These are phyloP conservation scores for Ophioderma brevispina DNA, from an alignment of 35 echinoderm and acorn worm genomes.

Conservation along the genomic window DNA sequence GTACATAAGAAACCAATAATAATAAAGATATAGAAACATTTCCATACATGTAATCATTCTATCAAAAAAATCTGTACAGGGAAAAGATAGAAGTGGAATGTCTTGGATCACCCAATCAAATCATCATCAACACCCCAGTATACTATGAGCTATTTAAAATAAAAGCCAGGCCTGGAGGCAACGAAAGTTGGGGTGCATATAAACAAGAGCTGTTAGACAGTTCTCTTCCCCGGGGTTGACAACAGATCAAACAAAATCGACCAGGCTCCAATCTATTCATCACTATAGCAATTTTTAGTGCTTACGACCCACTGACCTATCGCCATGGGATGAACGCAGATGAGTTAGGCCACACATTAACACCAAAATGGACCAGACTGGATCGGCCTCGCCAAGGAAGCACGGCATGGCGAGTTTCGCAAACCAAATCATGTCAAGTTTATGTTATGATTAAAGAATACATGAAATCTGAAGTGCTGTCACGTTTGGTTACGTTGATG, in stretches of 20 bases:
- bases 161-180: neutral
- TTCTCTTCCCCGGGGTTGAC: neutral
- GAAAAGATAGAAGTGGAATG: too few relatives aligned
- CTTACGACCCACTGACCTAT: neutral
- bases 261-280: neutral
- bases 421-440: neutral
- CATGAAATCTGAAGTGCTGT: neutral
- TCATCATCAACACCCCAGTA: neutral
- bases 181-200: neutral
- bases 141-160: neutral
- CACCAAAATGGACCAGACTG: neutral
- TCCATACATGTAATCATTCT: too few relatives aligned
- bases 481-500: neutral
- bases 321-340: neutral
- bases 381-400: neutral
- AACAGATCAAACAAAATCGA: neutral
- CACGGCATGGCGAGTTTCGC: neutral
- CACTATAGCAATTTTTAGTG: neutral
- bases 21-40: too few relatives aligned
- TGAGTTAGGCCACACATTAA: neutral
- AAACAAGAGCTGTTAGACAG: conserved; percentile 4
- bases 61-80: too few relatives aligned
- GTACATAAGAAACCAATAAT: too few relatives aligned
- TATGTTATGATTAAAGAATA: neutral
- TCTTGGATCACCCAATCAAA: too few relatives aligned